phyloP scores from a whole-genome alignment of 92 coral and sea anemone species.

The Bergia sp. region DNA sequence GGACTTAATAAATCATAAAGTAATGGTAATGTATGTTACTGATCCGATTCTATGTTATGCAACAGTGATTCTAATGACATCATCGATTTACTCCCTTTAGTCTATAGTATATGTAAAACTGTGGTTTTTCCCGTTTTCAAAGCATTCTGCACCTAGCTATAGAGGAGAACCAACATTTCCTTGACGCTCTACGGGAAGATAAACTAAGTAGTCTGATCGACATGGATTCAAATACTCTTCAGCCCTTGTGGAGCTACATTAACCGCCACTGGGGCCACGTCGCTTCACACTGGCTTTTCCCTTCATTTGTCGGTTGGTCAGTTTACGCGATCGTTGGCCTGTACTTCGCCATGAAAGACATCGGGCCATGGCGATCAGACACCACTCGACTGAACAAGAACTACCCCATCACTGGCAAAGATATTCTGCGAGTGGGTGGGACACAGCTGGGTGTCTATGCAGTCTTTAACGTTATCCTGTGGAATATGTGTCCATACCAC shows the following conservation, averaged over 20 bases:
- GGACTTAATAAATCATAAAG: too few relatives aligned
- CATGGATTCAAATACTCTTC: constrained; percentile 27
- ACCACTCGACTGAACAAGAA: constrained; percentile 38
- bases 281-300: constrained; percentile 21
- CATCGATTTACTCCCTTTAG: too few relatives aligned
- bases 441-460: constrained; percentile 40
- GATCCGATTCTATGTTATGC: too few relatives aligned
- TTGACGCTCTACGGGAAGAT: background rate
- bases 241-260: constrained; percentile 21
- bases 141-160: too few relatives aligned
- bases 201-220: background rate
- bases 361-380: constrained; percentile 45
- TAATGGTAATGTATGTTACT: too few relatives aligned
- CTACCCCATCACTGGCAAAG: constrained; percentile 30
- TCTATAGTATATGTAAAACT: too few relatives aligned
- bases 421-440: constrained; percentile 40
- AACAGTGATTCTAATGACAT: too few relatives aligned
- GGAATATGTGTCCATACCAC: constrained; percentile 26
- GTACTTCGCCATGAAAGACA: constrained; percentile 40
- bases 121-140: too few relatives aligned
- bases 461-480: constrained; percentile 25
- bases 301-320: constrained; percentile 31
- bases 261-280: background rate
- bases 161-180: too few relatives aligned
- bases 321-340: constrained; percentile 24